Conservation (phyloP, 2,113 vertebrate genomes). For the Rhizomys pruinosus region DNA sequence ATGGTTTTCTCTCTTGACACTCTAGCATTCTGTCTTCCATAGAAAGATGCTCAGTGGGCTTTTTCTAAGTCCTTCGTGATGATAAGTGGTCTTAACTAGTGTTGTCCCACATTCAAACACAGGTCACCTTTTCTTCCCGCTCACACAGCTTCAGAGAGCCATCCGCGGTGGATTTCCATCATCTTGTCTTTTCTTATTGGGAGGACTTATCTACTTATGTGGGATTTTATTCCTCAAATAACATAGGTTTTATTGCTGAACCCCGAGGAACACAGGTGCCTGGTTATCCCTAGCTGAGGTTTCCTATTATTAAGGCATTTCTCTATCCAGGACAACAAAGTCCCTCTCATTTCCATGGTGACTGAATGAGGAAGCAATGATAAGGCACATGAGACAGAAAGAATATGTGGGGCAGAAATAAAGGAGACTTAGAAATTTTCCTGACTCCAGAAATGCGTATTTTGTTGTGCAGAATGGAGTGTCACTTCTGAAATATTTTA, state of each 20-base stretch:
- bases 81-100: not conserved
- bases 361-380: conserved; percentile 35
- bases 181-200: conserved; percentile 18
- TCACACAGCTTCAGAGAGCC: not conserved
- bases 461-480: conserved; percentile 3
- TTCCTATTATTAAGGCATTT: conserved; percentile 27
- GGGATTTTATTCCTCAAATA: conserved; percentile 50
- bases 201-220: not conserved
- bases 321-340: conserved; percentile 27
- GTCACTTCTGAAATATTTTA: conserved; percentile 58
- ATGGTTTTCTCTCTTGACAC: not conserved
- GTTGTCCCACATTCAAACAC: not conserved
- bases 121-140: not conserved
- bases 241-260: conserved; percentile 7
- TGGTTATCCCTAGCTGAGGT: not conserved
- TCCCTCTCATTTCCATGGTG: conserved; percentile 37
- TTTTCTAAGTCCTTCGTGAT: not conserved
- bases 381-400: not conserved
- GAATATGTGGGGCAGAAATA: conserved; percentile 7
- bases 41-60: not conserved
- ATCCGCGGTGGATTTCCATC: not conserved
- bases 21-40: not conserved
- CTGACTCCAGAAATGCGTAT: not conserved
- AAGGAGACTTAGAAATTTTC: conserved; percentile 37
- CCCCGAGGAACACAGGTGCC: not conserved